Evolutionary conservation across 2,888 invertebrate genomes (phyloP).

Genomic region (Acleris sparsana): DNA sequence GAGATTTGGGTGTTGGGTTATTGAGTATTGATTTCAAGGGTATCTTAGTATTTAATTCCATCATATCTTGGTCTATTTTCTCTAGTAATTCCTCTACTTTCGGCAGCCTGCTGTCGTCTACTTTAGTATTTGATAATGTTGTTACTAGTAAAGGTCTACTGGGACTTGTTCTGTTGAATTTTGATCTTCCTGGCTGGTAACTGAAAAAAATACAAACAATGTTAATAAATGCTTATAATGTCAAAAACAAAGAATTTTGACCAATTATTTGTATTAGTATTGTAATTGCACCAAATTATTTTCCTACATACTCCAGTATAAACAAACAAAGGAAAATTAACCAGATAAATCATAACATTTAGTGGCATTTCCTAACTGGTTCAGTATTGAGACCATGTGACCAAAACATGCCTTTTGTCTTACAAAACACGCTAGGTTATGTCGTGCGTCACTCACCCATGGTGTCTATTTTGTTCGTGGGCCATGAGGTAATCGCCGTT

Average conservation of each 20-base stretch:
- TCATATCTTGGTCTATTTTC: constrained; percentile 73
- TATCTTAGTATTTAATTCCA: constrained; percentile 68
- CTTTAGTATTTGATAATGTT: constrained; percentile 70
- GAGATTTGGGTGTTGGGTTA: constrained; percentile 67
- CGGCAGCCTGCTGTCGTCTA: constrained; percentile 69
- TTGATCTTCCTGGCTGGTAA: constrained; percentile 68
- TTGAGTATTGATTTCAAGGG: constrained; percentile 79
- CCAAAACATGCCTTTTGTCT: constrained; percentile 6
- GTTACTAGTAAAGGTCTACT: constrained; percentile 68
- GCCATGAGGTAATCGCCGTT: constrained; percentile 79
- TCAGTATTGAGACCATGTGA: background rate
- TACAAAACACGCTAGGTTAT: constrained; percentile 49
- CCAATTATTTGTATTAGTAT: no score
- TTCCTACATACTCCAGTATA: no score
- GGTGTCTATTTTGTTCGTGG: constrained; percentile 62
- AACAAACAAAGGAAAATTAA: no score
- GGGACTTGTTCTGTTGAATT: constrained; percentile 66
- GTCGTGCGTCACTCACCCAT: constrained; percentile 59
- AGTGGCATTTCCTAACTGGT: no score
- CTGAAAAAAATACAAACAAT: constrained; percentile 45
- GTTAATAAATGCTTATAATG: background rate
- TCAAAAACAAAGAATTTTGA: no score
- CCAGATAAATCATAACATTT: no score
- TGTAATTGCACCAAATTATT: no score
- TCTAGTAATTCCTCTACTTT: constrained; percentile 78